Evolutionary conservation across 2,797 vertebrate species (phyloP), one percentile per base, ranked within the genome.

Genomic region (Pangasius krempfi): DNA sequence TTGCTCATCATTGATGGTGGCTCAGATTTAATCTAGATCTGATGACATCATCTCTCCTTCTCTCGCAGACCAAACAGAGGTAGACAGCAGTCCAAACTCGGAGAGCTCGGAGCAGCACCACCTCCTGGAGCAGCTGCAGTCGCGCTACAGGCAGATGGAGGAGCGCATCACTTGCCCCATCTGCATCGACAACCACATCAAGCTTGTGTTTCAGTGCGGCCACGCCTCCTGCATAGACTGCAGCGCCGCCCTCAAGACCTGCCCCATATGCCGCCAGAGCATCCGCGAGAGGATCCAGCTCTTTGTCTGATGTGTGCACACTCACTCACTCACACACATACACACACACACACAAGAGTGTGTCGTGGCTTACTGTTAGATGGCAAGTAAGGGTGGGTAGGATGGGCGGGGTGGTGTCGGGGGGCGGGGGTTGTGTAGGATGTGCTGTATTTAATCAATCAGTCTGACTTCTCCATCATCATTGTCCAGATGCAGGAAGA

Each of bases 131-230:
- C 98, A 99, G 95, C 96, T 99, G 86, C 98, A 99, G 96, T 98
- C 95, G 22, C 97, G 98, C 92, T 99, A 99, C 95, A 93, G 98
- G 52, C 98, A 99, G 96, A 99, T 99, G 98, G 98, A 99, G 92
- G 98, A 99, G 93, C 96, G 98, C 5, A 99, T 99, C 96, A 99
- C 98, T 91, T 99, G 98, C 91, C 98, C 98, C 30, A 99, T 99
- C 94, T 99, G 98, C 95, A 99, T 99, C 85, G 98, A 99, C 92
- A 99, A 97, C 96, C 98, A 99, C 93, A 99, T 99, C 96, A 98
- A 98, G 93, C 96, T 99, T 93, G 97, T 99, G 93, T 99, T 99
- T 95, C 98, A 99, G 96, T 99, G 98, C 0, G 98, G 98, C 78
- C 98, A 99, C 4, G 98, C 98, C 91, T 99, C 98, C 6, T 99